phyloP scores from a whole-genome alignment of 2,888 invertebrate species.

The Acanthacorydalis orientalis region DNA sequence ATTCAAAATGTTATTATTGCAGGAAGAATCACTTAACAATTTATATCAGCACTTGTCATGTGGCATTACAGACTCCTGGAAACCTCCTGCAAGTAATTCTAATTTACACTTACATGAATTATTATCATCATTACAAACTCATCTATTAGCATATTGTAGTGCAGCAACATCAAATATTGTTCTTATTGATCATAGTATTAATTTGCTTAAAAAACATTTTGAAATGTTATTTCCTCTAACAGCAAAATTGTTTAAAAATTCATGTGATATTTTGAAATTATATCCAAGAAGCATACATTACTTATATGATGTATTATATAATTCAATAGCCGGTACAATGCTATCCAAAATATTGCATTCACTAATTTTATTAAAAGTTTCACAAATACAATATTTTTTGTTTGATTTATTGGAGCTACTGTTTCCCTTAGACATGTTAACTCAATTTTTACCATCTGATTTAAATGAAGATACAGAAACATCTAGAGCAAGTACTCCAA shows the following conservation, averaged over 20 bases:
- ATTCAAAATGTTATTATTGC: too few relatives aligned
- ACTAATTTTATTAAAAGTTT: conserved; percentile 33
- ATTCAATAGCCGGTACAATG: conserved; percentile 39
- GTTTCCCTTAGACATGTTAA: conserved; percentile 24
- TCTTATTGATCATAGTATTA: conserved; percentile 6
- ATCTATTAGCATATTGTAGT: conserved; percentile 35
- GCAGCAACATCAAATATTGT: background rate
- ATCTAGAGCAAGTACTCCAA: conserved; percentile 30
- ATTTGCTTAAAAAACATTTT: conserved; percentile 19
- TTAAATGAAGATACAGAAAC: conserved; percentile 10
- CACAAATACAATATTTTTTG: conserved; percentile 21
- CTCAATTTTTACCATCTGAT: conserved; percentile 23
- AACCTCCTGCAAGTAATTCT: conserved; percentile 16
- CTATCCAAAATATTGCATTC: conserved; percentile 36
- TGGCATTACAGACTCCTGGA: conserved; percentile 3
- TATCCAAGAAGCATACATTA: conserved; percentile 23
- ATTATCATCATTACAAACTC: conserved; percentile 38
- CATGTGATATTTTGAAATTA: conserved; percentile 20
- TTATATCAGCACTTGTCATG: conserved; percentile 8
- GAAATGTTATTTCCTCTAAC: conserved; percentile 20
- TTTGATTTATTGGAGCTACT: conserved; percentile 23
- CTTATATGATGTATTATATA: conserved; percentile 29
- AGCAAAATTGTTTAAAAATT: conserved; percentile 19
- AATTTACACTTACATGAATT: conserved; percentile 31
- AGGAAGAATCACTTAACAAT: conserved; percentile 23